Percentiles rank a stretch among this genome's conserved stretches.
These are phyloP conservation scores for Antidorcas marsupialis DNA, from an alignment of 2,113 vertebrate species.

Conservation along the genomic window DNA sequence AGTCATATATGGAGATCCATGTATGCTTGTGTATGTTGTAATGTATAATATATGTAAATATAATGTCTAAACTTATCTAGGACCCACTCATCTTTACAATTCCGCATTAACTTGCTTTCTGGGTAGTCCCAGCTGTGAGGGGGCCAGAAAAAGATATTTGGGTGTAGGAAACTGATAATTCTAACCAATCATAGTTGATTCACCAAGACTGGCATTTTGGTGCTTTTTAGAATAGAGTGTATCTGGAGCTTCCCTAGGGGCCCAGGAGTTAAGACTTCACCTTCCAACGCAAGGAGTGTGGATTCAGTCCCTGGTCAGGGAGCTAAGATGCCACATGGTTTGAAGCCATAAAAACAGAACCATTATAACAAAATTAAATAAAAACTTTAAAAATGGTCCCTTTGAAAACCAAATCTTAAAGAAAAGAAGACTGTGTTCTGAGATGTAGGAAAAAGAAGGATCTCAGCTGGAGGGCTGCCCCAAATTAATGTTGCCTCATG, in stretches of 20 bases:
- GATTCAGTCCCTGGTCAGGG: not conserved
- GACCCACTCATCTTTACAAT: not conserved
- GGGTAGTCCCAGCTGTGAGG: not conserved
- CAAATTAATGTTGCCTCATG: not conserved
- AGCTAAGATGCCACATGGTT: not conserved
- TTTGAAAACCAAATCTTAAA: not conserved
- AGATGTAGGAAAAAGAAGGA: not conserved
- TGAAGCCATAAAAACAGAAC: not conserved
- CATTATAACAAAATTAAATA: not conserved
- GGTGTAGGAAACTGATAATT: not conserved
- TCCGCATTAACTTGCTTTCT: not conserved
- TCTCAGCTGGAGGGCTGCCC: not conserved
- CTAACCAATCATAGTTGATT: not conserved
- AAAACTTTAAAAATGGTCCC: not conserved
- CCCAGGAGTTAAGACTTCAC: not conserved
- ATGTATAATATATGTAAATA: not conserved
- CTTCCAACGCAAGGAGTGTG: not conserved
- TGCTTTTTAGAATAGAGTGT: not conserved
- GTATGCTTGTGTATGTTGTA: not conserved
- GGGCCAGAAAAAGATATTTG: not conserved
- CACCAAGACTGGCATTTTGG: not conserved
- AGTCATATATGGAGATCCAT: not conserved
- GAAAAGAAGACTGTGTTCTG: not conserved
- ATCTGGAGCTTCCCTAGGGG: not conserved
- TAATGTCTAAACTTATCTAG: not conserved